These are phyloP conservation scores for Oreochromis tanganicae DNA, from an alignment of 2,113 vertebrate genomes.

Conservation along the genomic window DNA sequence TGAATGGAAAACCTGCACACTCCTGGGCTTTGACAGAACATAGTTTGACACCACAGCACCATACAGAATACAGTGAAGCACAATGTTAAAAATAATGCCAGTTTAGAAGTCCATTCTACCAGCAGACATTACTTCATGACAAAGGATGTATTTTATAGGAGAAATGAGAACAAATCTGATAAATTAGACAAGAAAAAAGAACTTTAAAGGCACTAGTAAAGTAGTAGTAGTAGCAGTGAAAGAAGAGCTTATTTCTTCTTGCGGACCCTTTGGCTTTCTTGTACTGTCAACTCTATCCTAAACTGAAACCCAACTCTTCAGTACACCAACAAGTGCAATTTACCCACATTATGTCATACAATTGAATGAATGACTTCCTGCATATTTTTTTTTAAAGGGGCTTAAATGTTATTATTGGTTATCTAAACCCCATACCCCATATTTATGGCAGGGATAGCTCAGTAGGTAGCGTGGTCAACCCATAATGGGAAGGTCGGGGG, in stretches of 20 bases:
- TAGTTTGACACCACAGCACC: background rate
- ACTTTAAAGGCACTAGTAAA: background rate
- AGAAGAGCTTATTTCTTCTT: background rate
- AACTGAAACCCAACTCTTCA: background rate
- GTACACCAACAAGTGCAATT: background rate
- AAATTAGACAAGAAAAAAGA: background rate
- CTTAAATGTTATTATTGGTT: background rate
- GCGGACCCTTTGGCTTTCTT: background rate
- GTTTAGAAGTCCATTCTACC: background rate
- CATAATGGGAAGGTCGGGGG: background rate
- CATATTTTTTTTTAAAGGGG: background rate
- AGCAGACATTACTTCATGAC: background rate
- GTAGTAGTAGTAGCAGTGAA: background rate
- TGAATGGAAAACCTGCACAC: slow-evolving; percentile 30
- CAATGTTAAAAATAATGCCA: background rate
- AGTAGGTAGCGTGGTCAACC: background rate
- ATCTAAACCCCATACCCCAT: background rate
- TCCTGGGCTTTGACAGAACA: background rate
- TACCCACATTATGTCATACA: background rate
- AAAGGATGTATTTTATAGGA: background rate
- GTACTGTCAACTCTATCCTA: background rate
- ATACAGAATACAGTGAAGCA: background rate
- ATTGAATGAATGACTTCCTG: background rate
- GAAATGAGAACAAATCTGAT: background rate
- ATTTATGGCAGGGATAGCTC: background rate